Base-by-base conservation (phyloP, 2,888 invertebrate genomes). In the Agrotis ipsilon region DNA sequence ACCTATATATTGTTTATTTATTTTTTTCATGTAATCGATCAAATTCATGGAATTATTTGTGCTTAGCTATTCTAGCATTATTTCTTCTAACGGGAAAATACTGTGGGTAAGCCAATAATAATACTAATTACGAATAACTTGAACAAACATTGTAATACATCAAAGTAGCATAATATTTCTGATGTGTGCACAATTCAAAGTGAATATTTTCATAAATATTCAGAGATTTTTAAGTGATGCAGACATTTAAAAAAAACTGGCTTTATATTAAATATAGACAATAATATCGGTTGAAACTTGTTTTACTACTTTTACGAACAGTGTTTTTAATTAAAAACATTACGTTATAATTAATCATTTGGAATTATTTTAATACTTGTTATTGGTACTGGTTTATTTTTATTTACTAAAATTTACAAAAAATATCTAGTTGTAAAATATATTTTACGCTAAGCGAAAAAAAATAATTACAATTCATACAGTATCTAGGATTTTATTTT, bases 261-360 rank as follows among this genome's bases (percentile, higher is more conserved):
- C 16, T 68, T 18, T 13, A 13, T 21, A 54, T n/a, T 5, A 55
- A 78, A 64, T 48, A 52, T 11, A n/a, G 24, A 51, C 13, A 69
- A 66, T 69, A 68, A 72, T 58, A 57, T 77, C 16, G 65, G 63
- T 32, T 51, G 11, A 32, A 69, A 71, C 76, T 9, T 11, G 82
- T 79, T 60, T 61, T 63, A n/a, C 74, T 63, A 77, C 80, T 74
- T 82, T 80, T 82, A 68, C 68, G n/a, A 14, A 32, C 21, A 57
- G 43, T 51, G 51, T 75, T 62, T 57, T 45, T 14, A 49, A 43
- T 43, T 27, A 24, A 14, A 46, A 0, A 54, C 11, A 61, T 57
- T 57, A 57, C 43, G 46, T 63, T 62, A 24, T 66, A 66, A 77
- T 67, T 69, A 58, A 67, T 64, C 68, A 55, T 57, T 43, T 19